Evolutionary conservation across 2,113 vertebrate genomes (phyloP).

Genomic region (Myrmecophaga tridactyla): DNA sequence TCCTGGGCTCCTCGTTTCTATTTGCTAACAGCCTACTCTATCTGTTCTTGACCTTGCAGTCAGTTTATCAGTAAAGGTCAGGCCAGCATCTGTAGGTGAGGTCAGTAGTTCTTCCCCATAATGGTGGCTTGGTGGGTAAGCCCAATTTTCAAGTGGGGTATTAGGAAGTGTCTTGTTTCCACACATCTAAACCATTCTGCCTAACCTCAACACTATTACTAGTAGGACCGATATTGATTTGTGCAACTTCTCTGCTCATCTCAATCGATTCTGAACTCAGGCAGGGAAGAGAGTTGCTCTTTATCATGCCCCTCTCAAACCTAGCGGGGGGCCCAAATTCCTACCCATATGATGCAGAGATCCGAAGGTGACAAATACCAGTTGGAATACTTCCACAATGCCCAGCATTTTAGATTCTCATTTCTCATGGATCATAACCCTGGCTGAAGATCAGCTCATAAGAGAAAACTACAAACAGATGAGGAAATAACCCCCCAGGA

Average conservation of each 20-base stretch:
- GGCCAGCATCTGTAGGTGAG: accelerated
- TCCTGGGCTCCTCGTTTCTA: neutral
- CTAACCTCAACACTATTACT: neutral
- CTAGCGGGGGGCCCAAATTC: neutral
- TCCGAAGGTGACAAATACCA: neutral
- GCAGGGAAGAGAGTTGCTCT: neutral
- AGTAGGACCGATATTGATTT: neutral
- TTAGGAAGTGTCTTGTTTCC: neutral
- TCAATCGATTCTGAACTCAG: neutral
- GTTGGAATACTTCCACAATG: neutral
- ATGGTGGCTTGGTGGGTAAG: neutral
- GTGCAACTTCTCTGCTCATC: neutral
- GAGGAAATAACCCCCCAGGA: neutral
- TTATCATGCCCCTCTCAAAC: neutral
- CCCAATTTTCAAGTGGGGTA: neutral
- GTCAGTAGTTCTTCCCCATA: neutral
- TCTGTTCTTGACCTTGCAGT: neutral
- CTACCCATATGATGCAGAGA: neutral
- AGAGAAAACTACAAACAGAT: neutral
- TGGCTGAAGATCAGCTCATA: neutral
- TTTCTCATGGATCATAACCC: neutral
- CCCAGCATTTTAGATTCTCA: neutral
- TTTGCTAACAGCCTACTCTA: neutral
- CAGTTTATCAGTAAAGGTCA: neutral
- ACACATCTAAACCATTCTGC: neutral